Evolutionary conservation across 1,140 invertebrate genomes (phyloP).

Genomic region (Heliconius melpomene): DNA sequence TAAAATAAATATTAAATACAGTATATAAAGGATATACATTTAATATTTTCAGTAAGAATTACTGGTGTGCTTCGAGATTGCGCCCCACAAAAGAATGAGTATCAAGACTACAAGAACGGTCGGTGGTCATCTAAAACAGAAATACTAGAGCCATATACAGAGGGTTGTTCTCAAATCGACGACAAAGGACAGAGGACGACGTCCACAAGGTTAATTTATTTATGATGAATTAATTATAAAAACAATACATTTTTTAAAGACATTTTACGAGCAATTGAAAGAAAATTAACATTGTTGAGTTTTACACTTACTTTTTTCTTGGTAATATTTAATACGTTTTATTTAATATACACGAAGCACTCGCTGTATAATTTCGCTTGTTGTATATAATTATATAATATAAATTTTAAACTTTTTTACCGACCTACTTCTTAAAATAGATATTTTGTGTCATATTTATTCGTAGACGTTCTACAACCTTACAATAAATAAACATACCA

Average conservation of each 20-base stretch:
- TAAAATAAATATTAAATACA: no score
- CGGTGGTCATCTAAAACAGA: conserved; percentile 83
- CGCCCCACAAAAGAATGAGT: conserved; percentile 85
- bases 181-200: conserved; percentile 82
- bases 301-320: no score
- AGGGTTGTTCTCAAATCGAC: conserved; percentile 84
- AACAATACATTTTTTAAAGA: background rate
- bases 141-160: conserved; percentile 84
- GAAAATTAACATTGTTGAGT: no score
- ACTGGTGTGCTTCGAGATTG: conserved; percentile 86
- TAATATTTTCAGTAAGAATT: conserved; percentile 81
- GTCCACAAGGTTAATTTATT: conserved; percentile 65
- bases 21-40: background rate
- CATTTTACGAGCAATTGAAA: background rate
- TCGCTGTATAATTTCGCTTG: no score
- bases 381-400: no score
- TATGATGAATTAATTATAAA: background rate
- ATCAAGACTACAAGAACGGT: conserved; percentile 82
- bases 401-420: no score
- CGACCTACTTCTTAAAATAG: no score
- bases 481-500: no score
- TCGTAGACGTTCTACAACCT: no score
- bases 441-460: no score
- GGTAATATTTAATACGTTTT: no score
- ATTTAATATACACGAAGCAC: no score